These are phyloP conservation scores for Falco biarmicus DNA, from an alignment of 2,797 vertebrate species.

Conservation along the genomic window DNA sequence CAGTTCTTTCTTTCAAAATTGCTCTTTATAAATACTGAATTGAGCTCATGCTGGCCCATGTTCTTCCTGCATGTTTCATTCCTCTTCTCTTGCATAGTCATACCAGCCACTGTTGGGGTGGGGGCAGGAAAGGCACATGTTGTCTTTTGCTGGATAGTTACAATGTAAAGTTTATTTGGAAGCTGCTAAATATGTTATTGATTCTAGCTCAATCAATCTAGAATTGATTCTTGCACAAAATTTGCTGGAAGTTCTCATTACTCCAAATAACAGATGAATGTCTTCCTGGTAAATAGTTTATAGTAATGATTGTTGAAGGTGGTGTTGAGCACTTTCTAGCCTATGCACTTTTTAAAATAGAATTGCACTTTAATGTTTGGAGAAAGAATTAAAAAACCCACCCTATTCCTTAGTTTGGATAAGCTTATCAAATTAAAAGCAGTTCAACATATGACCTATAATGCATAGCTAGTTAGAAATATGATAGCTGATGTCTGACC, in stretches of 20 bases:
- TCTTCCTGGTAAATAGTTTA: neutral
- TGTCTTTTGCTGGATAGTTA: neutral
- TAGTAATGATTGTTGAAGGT: neutral
- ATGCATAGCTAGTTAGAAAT: neutral
- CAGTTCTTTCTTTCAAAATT: neutral
- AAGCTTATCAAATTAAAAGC: neutral
- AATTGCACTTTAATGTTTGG: neutral
- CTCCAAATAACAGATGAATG: neutral
- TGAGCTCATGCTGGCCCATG: rapidly evolving
- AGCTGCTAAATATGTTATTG: neutral
- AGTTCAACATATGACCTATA: neutral
- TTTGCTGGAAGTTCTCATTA: neutral
- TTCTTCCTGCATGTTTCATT: neutral
- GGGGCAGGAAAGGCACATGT: neutral
- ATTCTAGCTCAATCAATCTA: neutral
- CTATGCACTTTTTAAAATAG: neutral
- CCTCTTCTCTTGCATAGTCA: neutral
- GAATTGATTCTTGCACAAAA: neutral
- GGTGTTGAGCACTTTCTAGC: neutral
- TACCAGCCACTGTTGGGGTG: neutral
- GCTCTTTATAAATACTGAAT: neutral
- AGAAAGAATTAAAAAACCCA: neutral
- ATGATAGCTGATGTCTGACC: neutral
- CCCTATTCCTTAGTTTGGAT: neutral
- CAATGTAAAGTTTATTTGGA: neutral